Conservation (phyloP, 2,888 invertebrate genomes). For the Drosophila paranaensis region DNA sequence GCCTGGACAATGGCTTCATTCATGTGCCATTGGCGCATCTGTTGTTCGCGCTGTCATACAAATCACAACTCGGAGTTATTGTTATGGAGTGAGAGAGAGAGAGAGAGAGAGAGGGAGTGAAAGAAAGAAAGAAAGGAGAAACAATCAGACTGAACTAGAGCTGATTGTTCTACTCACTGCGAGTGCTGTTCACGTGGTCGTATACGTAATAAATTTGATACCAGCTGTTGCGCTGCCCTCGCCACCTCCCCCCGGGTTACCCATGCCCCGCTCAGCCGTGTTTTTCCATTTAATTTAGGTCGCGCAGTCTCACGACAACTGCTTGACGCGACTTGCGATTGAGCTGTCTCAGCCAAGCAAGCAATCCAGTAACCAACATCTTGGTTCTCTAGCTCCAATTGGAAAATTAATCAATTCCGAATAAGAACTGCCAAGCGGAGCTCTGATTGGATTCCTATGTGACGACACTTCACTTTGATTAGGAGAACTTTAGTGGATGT, state of each 20-base stretch:
- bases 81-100: background rate
- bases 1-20: conserved; percentile 11
- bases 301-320: background rate
- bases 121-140: background rate
- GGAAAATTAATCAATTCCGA: background rate
- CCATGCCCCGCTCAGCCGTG: background rate
- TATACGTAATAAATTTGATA: conserved; percentile 29
- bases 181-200: background rate
- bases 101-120: background rate
- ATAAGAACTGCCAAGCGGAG: background rate
- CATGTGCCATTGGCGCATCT: conserved; percentile 18
- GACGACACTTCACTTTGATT: too few species aligned
- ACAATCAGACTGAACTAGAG: background rate
- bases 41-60: conserved; percentile 29
- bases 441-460: background rate
- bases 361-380: background rate
- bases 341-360: background rate
- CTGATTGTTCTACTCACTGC: conserved; percentile 25
- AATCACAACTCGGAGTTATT: conserved; percentile 38
- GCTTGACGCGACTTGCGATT: background rate
- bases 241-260: background rate
- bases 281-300: background rate
- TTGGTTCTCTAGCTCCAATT: background rate
- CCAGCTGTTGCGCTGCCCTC: conserved; percentile 13
- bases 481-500: too few species aligned